These are phyloP conservation scores for Poeciliopsis retropinna DNA, from an alignment of 2,113 vertebrate genomes.

Conservation along the genomic window DNA sequence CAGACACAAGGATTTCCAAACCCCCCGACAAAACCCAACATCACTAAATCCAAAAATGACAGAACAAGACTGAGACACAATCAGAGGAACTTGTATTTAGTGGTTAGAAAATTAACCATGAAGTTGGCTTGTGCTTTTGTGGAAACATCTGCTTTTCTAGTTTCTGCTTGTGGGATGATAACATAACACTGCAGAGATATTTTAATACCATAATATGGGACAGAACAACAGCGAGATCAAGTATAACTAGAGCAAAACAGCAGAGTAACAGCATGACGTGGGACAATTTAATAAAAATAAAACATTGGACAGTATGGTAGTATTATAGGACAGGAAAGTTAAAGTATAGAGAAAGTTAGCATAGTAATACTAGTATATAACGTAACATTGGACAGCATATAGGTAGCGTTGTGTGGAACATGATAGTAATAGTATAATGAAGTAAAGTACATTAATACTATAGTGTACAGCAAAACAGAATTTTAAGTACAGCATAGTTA, in stretches of 20 bases:
- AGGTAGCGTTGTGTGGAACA: not conserved
- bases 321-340: too few species aligned
- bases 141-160: not conserved
- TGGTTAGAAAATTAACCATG: not conserved
- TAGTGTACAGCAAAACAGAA: too few species aligned
- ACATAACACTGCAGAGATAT: not conserved
- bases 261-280: not conserved
- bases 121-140: not conserved
- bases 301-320: not conserved
- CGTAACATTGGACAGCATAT: too few species aligned
- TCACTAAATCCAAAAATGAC: not conserved
- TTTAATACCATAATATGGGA: not conserved
- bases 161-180: not conserved
- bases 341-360: too few species aligned
- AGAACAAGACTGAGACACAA: not conserved
- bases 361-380: too few species aligned
- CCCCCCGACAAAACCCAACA: not conserved
- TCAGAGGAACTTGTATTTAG: not conserved
- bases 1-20: constrained; percentile 10
- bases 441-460: too few species aligned
- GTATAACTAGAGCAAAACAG: not conserved
- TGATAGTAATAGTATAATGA: not conserved
- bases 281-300: not conserved
- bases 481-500: too few species aligned
- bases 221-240: not conserved